Evolutionary conservation across 1,140 invertebrate genomes (phyloP), one percentile per base, ranked within the genome.

Genomic region (Brachionus rotundiformis): DNA sequence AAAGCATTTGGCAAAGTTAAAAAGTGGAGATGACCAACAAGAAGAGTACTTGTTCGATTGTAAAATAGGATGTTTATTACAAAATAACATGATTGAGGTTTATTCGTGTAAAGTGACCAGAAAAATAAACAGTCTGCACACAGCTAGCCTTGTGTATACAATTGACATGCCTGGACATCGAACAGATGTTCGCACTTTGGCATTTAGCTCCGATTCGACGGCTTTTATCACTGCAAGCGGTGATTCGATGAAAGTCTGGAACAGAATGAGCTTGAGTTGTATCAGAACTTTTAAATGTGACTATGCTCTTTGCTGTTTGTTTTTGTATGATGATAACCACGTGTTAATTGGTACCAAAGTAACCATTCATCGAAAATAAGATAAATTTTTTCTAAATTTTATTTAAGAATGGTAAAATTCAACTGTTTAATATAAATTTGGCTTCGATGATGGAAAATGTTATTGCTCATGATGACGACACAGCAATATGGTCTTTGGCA

Each of bases 211-310:
- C 23, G 95, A 98, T 81, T 87, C 87, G 77, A 85, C 85, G 3
- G 85, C 87, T 27, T 85, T 90, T 83, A 90, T 93, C 16, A 94
- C 95, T 0, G 94, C 92, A 0, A 93, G 94, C 85, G 91, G 90
- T 3, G 94, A 97, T 84, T 92, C 92, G 23, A 88, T 97, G 4
- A 98, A 98, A 90, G 89, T 98, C 47, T 98, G 96, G 96, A 96
- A 95, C 86, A 92, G 94, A 68, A 76, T 71, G 39, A 61, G 41
- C 27, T 29, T 76, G 7, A 68, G 83, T 19, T 79, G 49, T 84
- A 87, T 88, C 75, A 90, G 93, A 82, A 96, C 95, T 0, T 90
- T 91, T 76, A 49, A 83, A 91, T 83, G 89, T 91, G 83, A 91
- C 73, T 93, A 93, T 86, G 91, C 92, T 13, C 86, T 93, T 8